Percentiles rank a stretch among this genome's conserved stretches.
Evolutionary conservation across 2,113 vertebrate genomes (phyloP).

Genomic region (Cnemophilus loriae): DNA sequence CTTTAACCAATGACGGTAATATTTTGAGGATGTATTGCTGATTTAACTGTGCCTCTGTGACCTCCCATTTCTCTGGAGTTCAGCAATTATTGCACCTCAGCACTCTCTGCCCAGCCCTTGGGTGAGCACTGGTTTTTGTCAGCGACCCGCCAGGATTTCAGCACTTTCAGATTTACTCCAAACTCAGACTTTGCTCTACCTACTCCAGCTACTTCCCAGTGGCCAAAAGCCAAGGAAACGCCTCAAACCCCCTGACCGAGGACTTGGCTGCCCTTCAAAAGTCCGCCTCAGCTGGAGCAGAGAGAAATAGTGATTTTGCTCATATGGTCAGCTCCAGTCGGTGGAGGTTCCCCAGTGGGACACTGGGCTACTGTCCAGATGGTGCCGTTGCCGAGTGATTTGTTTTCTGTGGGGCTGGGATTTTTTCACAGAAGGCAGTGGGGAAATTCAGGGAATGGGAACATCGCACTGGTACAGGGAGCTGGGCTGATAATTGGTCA

Average conservation of each 20-base stretch:
- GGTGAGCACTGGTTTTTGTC: not conserved
- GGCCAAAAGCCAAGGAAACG: not conserved
- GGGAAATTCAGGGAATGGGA: not conserved
- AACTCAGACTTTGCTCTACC: not conserved
- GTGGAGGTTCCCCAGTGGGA: not conserved
- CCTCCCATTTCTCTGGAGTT: not conserved
- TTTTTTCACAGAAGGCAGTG: not conserved
- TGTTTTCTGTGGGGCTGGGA: not conserved
- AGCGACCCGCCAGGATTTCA: not conserved
- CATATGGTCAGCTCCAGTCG: not conserved
- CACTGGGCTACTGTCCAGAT: not conserved
- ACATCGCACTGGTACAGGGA: fast-evolving
- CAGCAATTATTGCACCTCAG: not conserved
- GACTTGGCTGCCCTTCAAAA: not conserved
- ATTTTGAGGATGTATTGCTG: not conserved
- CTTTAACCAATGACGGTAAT: not conserved
- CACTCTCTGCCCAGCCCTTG: not conserved
- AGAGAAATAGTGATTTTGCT: not conserved
- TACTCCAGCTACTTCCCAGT: not conserved
- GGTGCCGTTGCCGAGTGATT: fast-evolving
- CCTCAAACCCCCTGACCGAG: not conserved
- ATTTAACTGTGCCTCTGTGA: not conserved
- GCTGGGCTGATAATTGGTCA: not conserved
- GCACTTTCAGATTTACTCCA: not conserved
- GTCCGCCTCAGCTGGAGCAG: not conserved